Conservation (phyloP, 1,140 invertebrate species). For the Bombus difficillimus region DNA sequence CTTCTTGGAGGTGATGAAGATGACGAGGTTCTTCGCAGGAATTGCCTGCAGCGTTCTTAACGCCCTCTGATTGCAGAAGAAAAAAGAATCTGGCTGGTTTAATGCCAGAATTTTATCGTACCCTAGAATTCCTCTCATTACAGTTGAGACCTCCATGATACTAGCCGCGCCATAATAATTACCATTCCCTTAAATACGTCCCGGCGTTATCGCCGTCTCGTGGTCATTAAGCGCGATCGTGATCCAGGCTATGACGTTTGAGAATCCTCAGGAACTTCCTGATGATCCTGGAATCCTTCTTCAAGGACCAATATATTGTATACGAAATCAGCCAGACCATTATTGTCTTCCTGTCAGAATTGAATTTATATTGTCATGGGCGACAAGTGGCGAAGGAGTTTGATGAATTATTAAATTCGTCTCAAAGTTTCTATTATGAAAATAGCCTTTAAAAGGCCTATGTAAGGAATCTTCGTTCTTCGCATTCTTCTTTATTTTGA, state of each 20-base stretch:
- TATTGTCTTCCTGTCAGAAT: background rate
- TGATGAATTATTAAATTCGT: background rate
- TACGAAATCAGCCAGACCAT: background rate
- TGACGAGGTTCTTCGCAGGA: constrained; percentile 31
- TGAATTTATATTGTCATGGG: background rate
- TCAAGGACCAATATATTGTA: background rate
- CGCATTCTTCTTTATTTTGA: too few species aligned
- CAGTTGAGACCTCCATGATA: constrained; percentile 10
- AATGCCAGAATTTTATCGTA: constrained; percentile 58
- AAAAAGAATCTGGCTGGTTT: constrained; percentile 48
- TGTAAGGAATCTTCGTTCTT: too few species aligned
- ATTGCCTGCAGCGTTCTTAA: constrained; percentile 32
- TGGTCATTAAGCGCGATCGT: background rate
- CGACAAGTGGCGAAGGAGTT: background rate
- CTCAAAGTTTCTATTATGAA: background rate
- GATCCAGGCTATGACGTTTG: constrained; percentile 1
- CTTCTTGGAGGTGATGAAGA: constrained; percentile 35
- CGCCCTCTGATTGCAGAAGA: constrained; percentile 52
- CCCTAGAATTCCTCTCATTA: constrained; percentile 56
- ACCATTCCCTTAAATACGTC: constrained; percentile 30
- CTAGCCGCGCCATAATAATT: constrained; percentile 36
- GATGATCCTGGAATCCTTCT: background rate
- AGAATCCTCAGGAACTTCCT: background rate
- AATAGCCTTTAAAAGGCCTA: too few species aligned
- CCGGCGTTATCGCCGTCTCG: constrained; percentile 6